Base-by-base conservation (phyloP, 2,888 invertebrate genomes). In the Nomada ruficornis region DNA sequence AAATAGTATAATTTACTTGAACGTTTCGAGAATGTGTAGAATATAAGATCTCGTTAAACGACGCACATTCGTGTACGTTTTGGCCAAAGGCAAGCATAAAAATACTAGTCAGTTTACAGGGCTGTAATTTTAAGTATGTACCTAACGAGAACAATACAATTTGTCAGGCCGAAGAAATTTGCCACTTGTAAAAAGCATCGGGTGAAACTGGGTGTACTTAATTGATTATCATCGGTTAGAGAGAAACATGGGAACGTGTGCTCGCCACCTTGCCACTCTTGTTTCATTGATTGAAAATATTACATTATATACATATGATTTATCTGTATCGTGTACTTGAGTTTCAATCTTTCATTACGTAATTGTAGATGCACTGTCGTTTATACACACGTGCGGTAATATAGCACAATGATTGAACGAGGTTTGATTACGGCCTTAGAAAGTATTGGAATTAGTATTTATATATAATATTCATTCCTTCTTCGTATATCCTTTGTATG, bases 31-130 rank as follows among this genome's bases (percentile, higher is more conserved):
- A 64, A 60, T 71, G 23, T 59, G 29, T 79, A 63, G 63, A 50
- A 65, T 52, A 15, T 75, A 72, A 81, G 57, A 54, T 63, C 72
- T 68, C 67, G 57, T 52, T 82, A 75, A 84, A 69, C 77, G 76
- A 80, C 77, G 81, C 89, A 86, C 80, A 87, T 20, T 63, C 36
- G 79, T 83, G 82, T 82, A 79, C 60, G 71, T 84, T 84, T 83
- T 83, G 83, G 80, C 78, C 80, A 86, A 80, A 65, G 44, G 47
- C 23, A 57, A 72, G 7, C 77, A 52, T 85, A 68, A 86, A 87
- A 76, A 36, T 89, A 86, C 90, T 90, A 90, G 90, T 90, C 90
- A 91, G 77, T 82, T 36, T 80, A 82, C 71, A 78, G 73, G 79
- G 77, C 84, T 90, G 89, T 89, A 80, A 88, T 79, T 80, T 77